Evolutionary conservation across 2,797 vertebrate species (phyloP).

Genomic region (Xenentodon cancila): DNA sequence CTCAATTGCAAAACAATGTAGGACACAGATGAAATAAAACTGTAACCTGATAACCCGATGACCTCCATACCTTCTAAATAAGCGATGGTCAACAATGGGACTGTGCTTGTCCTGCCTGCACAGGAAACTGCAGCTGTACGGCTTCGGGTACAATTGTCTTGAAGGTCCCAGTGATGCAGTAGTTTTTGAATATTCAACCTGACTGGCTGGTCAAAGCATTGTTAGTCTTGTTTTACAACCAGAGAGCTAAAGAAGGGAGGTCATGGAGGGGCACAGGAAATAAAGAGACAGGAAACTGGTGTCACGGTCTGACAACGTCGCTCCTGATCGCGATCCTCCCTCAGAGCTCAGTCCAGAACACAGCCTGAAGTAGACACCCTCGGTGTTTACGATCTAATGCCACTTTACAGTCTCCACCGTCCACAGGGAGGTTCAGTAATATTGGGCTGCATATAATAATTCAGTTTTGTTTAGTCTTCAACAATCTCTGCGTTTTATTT

Average conservation of each 20-base stretch:
- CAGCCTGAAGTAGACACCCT: constrained; percentile 58
- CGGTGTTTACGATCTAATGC: constrained; percentile 64
- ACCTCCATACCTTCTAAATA: constrained; percentile 29
- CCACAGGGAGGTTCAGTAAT: constrained; percentile 39
- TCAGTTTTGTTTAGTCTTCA: constrained; percentile 22
- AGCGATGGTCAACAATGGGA: constrained; percentile 35
- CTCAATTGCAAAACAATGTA: constrained; percentile 23
- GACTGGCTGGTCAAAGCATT: constrained; percentile 24
- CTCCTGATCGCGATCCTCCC: constrained; percentile 38
- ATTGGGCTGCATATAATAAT: constrained; percentile 19
- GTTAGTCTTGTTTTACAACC: constrained; percentile 66
- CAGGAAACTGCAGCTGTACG: not conserved
- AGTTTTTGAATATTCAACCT: constrained; percentile 48
- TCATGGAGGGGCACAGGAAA: constrained; percentile 47
- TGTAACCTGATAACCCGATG: constrained; percentile 29
- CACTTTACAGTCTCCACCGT: constrained; percentile 60
- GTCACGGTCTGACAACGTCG: constrained; percentile 58
- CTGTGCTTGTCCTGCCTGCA: constrained; percentile 18
- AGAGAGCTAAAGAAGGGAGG: constrained; percentile 31
- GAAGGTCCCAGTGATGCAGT: constrained; percentile 50
- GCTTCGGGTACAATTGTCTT: constrained; percentile 61
- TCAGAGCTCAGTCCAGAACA: constrained; percentile 53
- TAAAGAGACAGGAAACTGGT: constrained; percentile 73
- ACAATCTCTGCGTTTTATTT: constrained; percentile 20
- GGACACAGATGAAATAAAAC: constrained; percentile 12